Evolutionary conservation across 1,140 invertebrate genomes (phyloP), one percentile per base, ranked within the genome.

Genomic region (Drosophila nigromelanica): DNA sequence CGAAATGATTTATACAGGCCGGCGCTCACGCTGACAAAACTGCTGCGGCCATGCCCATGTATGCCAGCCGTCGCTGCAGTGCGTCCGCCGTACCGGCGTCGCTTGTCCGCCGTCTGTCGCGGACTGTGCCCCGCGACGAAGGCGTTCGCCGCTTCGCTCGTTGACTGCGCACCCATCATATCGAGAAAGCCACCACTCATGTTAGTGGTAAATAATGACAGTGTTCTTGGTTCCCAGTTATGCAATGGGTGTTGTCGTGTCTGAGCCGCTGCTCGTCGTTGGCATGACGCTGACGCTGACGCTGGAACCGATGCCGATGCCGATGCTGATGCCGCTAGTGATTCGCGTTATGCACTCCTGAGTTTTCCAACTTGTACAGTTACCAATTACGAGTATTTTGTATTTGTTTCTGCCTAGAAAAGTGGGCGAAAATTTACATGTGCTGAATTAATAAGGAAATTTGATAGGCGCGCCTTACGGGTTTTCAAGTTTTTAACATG

Each of bases 371-470:
- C 79, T 72, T 50, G 66, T 39, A 59, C 58, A 54, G 76, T 69
- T 73, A 76, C 55, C 59, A 86, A 86, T 86, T 86, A 86, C 63
- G 66, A 63, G 63, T 70, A 37, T 43, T 62, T 55, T 48, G 64
- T 63, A 40, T 37, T 73, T 63, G 59, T 37, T 48, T 68, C 62
- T 70, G 77, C 35, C 37, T 70, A 59, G 61, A 78, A 60, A 67
- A 71, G 76, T 67, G 47, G 47, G 74, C 61, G 51, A 70, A 77
- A 82, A 89, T 87, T 87, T 87, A 78, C 83, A 87, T 87, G 83
- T 52, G 58, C 63, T 70, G 51, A 58, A 82, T 82, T 82, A 89
- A 87, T 89, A 73, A 89, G 79, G 78, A 87, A 79, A 59, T 70
- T 61, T 43, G 43, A 48, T 63, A 51, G 63, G 43, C 60, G 37